These are phyloP conservation scores for Eptesicus fuscus DNA, from an alignment of 2,113 vertebrate species.

Conservation along the genomic window DNA sequence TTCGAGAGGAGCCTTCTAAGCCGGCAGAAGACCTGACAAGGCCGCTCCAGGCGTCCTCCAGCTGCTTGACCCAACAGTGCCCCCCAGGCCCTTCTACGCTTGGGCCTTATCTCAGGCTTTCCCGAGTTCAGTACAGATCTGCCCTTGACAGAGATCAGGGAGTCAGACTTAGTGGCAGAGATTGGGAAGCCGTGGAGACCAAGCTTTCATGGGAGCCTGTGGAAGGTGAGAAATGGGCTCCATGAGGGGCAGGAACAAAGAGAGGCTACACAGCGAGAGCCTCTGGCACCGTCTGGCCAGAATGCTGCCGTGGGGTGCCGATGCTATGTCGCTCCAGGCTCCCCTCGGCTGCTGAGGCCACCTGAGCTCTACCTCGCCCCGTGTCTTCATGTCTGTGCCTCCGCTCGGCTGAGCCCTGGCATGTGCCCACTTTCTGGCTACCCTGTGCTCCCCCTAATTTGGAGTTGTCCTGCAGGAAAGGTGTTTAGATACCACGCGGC, in stretches of 20 bases:
- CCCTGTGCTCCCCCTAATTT: no score
- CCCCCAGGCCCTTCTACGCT: not conserved
- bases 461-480: not conserved
- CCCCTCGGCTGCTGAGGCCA: not conserved
- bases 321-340: no score
- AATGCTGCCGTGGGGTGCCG: fast-evolving
- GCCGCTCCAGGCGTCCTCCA: not conserved
- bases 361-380: not conserved
- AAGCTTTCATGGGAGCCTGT: not conserved
- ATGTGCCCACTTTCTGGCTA: not conserved
- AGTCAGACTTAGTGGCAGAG: not conserved
- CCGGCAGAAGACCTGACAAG: no score
- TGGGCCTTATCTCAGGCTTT: not conserved
- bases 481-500: not conserved
- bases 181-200: not conserved
- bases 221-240: not conserved
- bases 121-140: not conserved
- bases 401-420: not conserved
- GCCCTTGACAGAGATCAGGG: not conserved
- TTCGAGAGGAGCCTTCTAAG: not conserved
- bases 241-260: not conserved
- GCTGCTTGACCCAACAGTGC: not conserved
- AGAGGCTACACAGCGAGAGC: not conserved
- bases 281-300: no score
- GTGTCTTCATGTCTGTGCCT: not conserved